Evolutionary conservation across 2,888 invertebrate genomes (phyloP), one percentile per base, ranked within the genome.

Genomic region (Agrochola lota): DNA sequence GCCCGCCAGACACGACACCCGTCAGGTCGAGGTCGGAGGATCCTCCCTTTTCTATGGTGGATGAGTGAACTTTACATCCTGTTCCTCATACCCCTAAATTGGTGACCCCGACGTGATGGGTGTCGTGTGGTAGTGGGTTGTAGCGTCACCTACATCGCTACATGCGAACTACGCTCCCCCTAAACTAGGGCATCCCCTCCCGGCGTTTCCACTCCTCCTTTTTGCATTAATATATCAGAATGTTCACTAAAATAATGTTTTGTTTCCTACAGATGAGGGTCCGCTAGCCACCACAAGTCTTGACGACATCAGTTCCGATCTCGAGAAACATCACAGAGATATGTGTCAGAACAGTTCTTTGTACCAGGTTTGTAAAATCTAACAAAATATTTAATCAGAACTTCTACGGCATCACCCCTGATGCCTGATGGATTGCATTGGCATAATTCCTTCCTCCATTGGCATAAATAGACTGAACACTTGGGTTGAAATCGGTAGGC

Each of bases 231-330:
- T n/a, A n/a, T 17, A 40, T n/a, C 8, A 40, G 15, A 40, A n/a
- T 43, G n/a, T 43, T 66, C 17, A 20, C 20, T 49, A 23, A 49
- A 67, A 15, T 40, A 49, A 26, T 35, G 1, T 30, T 12, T 30
- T 46, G 6, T 57, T 55, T n/a, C 43, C 12, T n/a, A 49, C 88
- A 96, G 97, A 99, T 89, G 99, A 99, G 93, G 99, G 99, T 0
- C 98, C 98, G 1, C 92, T 98, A 78, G 98, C 98, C 0, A 97
- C 97, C 0, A 97, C 97, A 0, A 95, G 97, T 8, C 94, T 98
- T 69, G 98, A 98, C 3, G 95, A 97, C 55, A 95, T 98, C 66
- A 99, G 99, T 86, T 94, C 97, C 1, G 98, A 99, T 86, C 96
- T 99, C 87, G 97, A 98, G 88, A 96, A 95, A 20, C 97, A 97